These are phyloP conservation scores for Bathybates hornii DNA, from an alignment of 2,113 vertebrate species.

Conservation along the genomic window DNA sequence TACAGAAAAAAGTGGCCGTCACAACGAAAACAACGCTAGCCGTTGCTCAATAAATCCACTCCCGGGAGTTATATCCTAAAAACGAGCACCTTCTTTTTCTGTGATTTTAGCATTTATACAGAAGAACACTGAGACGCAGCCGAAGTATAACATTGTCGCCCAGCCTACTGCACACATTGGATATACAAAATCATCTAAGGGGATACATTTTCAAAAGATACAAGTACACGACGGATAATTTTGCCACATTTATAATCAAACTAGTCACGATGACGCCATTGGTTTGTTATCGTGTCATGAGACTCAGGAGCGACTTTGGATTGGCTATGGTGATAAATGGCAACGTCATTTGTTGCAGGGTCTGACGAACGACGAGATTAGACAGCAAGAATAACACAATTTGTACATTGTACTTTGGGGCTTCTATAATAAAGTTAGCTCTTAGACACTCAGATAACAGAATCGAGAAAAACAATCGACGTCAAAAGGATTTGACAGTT, in stretches of 20 bases:
- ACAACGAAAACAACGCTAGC: background rate
- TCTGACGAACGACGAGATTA: background rate
- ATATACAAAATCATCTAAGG: background rate
- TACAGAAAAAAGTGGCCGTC: background rate
- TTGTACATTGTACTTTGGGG: background rate
- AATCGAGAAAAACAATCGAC: background rate
- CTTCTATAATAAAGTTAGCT: background rate
- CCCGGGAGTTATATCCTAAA: background rate
- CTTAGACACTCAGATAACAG: background rate
- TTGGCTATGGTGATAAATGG: constrained; percentile 39
- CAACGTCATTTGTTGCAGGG: constrained; percentile 69
- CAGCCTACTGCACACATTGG: background rate
- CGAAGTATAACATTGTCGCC: background rate
- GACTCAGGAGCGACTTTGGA: constrained; percentile 3
- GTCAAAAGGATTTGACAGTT: background rate
- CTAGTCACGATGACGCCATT: background rate
- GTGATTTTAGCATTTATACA: background rate
- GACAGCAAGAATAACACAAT: background rate
- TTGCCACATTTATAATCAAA: background rate
- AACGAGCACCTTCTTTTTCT: background rate
- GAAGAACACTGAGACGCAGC: background rate
- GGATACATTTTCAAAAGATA: background rate
- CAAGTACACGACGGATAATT: background rate
- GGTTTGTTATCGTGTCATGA: constrained; percentile 30
- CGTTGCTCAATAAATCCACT: background rate